These are phyloP conservation scores for Sarcophaga rosellei DNA, from an alignment of 2,888 invertebrate genomes.

Conservation along the genomic window DNA sequence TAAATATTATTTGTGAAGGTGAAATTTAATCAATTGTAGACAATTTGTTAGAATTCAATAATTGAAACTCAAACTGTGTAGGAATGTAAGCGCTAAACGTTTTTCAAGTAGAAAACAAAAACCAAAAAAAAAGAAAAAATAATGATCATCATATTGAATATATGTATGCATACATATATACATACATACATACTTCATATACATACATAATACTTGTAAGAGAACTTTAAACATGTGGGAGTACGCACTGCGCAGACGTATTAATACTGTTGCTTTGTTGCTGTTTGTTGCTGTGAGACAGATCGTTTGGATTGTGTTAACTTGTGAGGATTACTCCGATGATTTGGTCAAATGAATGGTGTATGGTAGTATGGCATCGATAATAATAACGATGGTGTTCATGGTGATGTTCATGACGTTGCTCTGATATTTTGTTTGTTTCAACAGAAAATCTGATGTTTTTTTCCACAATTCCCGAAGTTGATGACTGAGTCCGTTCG, in stretches of 20 bases:
- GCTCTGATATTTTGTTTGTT: slow-evolving; percentile 59
- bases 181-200: not conserved
- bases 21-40: slow-evolving; percentile 79
- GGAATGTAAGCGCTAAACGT: slow-evolving; percentile 34
- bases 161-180: not conserved
- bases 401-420: slow-evolving; percentile 52
- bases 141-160: slow-evolving; percentile 31
- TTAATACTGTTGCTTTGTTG: not conserved
- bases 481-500: slow-evolving; percentile 40
- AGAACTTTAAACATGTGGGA: slow-evolving; percentile 64
- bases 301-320: slow-evolving; percentile 59
- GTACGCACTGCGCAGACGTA: slow-evolving; percentile 65
- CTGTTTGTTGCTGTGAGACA: slow-evolving; percentile 11
- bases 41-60: slow-evolving; percentile 78
- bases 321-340: slow-evolving; percentile 54
- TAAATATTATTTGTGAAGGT: slow-evolving; percentile 15
- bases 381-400: slow-evolving; percentile 19
- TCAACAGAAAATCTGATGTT: not conserved
- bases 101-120: too few species aligned
- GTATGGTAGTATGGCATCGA: not conserved
- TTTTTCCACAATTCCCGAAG: not conserved
- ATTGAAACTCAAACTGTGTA: slow-evolving; percentile 48
- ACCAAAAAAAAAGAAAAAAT: slow-evolving; percentile 1
- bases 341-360: not conserved
- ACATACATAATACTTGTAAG: not conserved